These are phyloP conservation scores for Anguilla anguilla DNA, from an alignment of 2,797 vertebrate species.

Conservation along the genomic window DNA sequence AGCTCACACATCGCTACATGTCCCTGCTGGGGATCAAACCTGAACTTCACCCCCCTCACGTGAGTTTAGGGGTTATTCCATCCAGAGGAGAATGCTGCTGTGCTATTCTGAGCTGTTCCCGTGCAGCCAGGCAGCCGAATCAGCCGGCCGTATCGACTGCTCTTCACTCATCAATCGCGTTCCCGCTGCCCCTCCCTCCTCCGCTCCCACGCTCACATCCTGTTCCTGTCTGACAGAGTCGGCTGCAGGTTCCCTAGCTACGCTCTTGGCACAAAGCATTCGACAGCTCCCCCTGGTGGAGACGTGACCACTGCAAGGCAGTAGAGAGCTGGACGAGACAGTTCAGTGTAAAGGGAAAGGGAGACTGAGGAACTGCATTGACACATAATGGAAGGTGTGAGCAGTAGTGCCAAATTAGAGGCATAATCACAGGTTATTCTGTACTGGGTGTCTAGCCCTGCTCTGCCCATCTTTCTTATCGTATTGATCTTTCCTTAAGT, in stretches of 20 bases:
- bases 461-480: background rate
- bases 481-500: background rate
- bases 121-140: background rate
- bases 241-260: background rate
- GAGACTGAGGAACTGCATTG: background rate
- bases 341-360: constrained; percentile 47
- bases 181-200: background rate
- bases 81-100: background rate
- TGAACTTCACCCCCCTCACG: background rate
- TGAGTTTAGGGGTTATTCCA: background rate
- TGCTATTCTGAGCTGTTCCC: background rate
- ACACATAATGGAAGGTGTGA: background rate
- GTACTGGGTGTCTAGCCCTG: background rate
- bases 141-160: background rate
- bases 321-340: constrained; percentile 47
- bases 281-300: constrained; percentile 62
- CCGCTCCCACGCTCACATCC: background rate
- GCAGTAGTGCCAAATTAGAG: background rate
- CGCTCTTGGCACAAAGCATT: background rate
- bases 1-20: background rate
- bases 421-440: background rate
- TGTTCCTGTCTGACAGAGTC: background rate
- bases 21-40: background rate
- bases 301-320: background rate
- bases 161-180: background rate